phyloP scores from a whole-genome alignment of 2,113 vertebrate genomes.

The Pogonocichla stellata region DNA sequence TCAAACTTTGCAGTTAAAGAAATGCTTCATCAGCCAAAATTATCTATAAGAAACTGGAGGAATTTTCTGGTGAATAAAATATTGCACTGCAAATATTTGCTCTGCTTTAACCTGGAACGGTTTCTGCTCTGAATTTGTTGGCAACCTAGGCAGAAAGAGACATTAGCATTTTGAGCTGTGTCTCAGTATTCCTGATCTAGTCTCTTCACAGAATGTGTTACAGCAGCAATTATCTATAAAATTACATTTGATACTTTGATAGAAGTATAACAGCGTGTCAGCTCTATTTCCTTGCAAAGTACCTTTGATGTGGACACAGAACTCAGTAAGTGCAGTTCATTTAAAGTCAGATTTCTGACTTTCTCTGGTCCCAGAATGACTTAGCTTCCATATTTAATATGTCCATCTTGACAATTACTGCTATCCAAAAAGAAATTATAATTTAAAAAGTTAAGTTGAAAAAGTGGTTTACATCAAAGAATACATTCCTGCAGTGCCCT shows the following conservation, averaged over 20 bases:
- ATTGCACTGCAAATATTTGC: conserved; percentile 3
- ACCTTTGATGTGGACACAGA: background rate
- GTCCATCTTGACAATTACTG: background rate
- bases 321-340: background rate
- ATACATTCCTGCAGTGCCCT: background rate
- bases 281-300: background rate
- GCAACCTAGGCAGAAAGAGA: background rate
- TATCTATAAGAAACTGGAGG: background rate
- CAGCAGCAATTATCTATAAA: background rate
- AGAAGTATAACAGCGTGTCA: background rate
- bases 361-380: background rate
- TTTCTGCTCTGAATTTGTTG: background rate
- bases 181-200: background rate
- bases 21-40: conserved; percentile 7
- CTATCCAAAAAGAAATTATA: background rate
- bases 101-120: background rate
- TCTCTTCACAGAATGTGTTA: background rate
- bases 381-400: background rate
- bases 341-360: background rate
- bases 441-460: background rate
- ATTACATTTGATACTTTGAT: background rate
- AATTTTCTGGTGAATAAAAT: conserved; percentile 12
- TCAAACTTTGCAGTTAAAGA: background rate
- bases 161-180: background rate
- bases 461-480: background rate